phyloP scores from a whole-genome alignment of 2,888 invertebrate species.

The Willowsia nigromaculata region DNA sequence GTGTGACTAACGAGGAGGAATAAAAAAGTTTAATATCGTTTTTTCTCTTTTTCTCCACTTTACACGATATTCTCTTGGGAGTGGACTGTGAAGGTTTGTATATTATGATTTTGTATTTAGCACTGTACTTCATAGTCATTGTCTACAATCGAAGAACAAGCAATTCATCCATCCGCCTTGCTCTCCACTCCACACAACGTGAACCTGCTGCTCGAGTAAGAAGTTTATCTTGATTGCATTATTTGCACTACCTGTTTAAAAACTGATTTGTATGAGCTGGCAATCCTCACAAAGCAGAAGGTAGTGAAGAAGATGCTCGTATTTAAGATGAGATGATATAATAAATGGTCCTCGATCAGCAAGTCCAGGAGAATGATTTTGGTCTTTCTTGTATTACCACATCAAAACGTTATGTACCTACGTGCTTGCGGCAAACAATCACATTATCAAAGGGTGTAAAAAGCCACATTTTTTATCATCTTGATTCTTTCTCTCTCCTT shows the following conservation, averaged over 20 bases:
- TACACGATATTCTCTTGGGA: not conserved
- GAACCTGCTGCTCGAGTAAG: not conserved
- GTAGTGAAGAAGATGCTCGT: not conserved
- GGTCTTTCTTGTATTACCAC: not conserved
- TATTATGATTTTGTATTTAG: not conserved
- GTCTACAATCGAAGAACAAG: not conserved
- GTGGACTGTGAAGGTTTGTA: not conserved
- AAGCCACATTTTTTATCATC: conserved; percentile 15
- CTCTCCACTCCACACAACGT: too few species aligned
- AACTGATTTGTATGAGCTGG: conserved; percentile 1
- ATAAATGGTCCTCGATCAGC: not conserved
- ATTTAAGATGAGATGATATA: not conserved
- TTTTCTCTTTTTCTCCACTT: not conserved
- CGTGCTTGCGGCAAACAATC: conserved; percentile 42
- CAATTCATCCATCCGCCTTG: conserved; percentile 9
- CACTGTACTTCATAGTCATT: not conserved
- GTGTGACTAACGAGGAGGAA: conserved; percentile 29
- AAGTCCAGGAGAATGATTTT: not conserved
- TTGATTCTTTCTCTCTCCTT: conserved; percentile 32
- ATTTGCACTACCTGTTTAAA: conserved; percentile 11
- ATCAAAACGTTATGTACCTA: not conserved
- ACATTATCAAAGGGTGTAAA: conserved; percentile 28
- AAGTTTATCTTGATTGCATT: conserved; percentile 1
- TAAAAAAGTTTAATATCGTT: not conserved
- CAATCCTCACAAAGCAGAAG: not conserved